These are phyloP conservation scores for Caenorhabditis zanzibari DNA, from an alignment of 2,888 invertebrate genomes.

Conservation along the genomic window DNA sequence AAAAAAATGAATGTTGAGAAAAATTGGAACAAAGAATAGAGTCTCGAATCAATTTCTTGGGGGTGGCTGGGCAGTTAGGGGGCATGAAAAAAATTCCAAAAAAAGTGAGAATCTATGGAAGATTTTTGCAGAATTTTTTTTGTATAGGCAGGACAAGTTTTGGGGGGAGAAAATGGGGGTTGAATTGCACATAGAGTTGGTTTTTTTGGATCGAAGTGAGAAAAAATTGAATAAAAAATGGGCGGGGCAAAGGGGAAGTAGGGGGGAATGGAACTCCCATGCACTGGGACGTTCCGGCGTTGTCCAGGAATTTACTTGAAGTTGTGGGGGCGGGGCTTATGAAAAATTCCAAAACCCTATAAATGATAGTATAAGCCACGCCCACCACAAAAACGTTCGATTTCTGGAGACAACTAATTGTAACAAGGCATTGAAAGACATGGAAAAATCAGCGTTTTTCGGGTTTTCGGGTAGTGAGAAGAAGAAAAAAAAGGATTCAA, in stretches of 20 bases:
- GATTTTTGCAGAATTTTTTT: background rate
- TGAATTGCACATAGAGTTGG: constrained; percentile 25
- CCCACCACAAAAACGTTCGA: constrained; percentile 1
- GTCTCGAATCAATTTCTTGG: constrained; percentile 38
- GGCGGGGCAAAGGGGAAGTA: background rate
- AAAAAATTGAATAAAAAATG: background rate
- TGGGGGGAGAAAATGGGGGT: background rate
- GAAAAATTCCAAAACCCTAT: constrained; percentile 29
- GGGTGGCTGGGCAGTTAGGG: constrained; percentile 1
- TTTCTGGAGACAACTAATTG: background rate
- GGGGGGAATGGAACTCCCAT: constrained; percentile 20
- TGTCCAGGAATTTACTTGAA: background rate
- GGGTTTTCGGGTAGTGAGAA: constrained; percentile 30
- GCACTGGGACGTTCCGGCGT: constrained; percentile 31
- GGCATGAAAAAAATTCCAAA: background rate
- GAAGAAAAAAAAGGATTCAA: background rate
- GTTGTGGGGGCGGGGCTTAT: too few relatives aligned
- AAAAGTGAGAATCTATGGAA: constrained; percentile 35
- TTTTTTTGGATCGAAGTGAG: constrained; percentile 1
- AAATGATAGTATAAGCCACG: constrained; percentile 1
- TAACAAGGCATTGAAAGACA: constrained; percentile 27
- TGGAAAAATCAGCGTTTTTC: constrained; percentile 25
- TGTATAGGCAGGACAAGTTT: constrained; percentile 9
- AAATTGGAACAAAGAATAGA: constrained; percentile 14
- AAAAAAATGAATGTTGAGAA: constrained; percentile 8